Evolutionary conservation across 2,888 invertebrate species (phyloP).

Genomic region (Masnerella sp.): DNA sequence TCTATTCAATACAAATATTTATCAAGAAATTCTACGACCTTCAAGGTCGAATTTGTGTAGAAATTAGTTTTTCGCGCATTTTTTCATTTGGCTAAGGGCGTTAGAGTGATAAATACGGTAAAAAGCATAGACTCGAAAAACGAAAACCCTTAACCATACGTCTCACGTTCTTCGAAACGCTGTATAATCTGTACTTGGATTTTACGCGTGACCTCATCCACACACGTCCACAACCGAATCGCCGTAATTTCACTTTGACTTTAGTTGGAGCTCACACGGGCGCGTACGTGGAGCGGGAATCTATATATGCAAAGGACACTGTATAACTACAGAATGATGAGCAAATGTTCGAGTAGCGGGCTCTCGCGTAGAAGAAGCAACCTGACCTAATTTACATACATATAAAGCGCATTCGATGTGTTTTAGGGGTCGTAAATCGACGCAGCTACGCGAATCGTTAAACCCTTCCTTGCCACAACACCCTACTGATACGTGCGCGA

Average conservation of each 20-base stretch:
- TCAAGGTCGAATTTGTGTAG: no score
- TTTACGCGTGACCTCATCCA: conserved; percentile 58
- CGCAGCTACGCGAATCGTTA: conserved; percentile 77
- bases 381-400: conserved; percentile 78
- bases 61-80: no score
- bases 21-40: no score
- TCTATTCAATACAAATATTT: no score
- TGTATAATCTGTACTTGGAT: conserved; percentile 58
- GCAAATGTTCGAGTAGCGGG: conserved; percentile 54
- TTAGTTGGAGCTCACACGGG: conserved; percentile 64
- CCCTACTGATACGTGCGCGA: conserved; percentile 70
- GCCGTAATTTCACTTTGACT: conserved; percentile 70
- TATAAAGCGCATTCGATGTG: conserved; percentile 78
- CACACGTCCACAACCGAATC: conserved; percentile 62
- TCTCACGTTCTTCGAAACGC: conserved; percentile 62
- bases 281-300: conserved; percentile 32
- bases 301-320: conserved; percentile 42
- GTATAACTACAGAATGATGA: conserved; percentile 54
- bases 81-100: no score
- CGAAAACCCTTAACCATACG: no score
- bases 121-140: background rate
- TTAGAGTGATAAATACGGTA: background rate
- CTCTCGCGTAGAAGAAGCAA: conserved; percentile 66
- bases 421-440: conserved; percentile 78
- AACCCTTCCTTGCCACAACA: conserved; percentile 76